Percentiles rank a stretch among this genome's conserved stretches.
phyloP scores from a whole-genome alignment of 2,113 vertebrate species.

The Pelmatolapia mariae region DNA sequence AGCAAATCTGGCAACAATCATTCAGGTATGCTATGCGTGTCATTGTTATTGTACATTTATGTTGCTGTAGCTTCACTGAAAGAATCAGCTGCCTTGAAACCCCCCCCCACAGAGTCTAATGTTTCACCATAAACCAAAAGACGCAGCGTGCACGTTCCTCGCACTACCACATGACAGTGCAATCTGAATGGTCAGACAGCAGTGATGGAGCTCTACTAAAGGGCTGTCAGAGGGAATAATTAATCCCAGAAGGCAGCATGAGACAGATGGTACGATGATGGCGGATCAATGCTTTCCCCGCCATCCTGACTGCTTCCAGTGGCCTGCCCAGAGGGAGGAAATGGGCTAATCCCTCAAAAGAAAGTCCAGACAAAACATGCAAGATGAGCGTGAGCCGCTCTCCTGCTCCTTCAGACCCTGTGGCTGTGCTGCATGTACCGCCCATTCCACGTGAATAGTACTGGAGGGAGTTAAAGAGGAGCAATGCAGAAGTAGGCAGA shows the following conservation, averaged over 20 bases:
- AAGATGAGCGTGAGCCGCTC: background rate
- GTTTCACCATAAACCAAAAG: background rate
- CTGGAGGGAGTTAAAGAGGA: slow-evolving; percentile 21
- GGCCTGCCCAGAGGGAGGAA: slow-evolving; percentile 35
- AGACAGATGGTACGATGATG: slow-evolving; percentile 69
- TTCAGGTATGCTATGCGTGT: background rate
- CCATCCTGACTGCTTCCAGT: slow-evolving; percentile 22
- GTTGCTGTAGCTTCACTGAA: background rate
- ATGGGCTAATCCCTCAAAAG: slow-evolving; percentile 59
- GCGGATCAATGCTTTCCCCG: slow-evolving; percentile 54
- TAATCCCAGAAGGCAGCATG: slow-evolving; percentile 64
- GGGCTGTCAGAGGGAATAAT: slow-evolving; percentile 59
- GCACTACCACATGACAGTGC: slow-evolving; percentile 35
- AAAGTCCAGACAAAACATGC: slow-evolving; percentile 61
- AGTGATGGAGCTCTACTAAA: slow-evolving; percentile 43
- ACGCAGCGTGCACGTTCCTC: background rate
- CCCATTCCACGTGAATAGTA: slow-evolving; percentile 25
- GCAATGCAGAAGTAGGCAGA: slow-evolving; percentile 16
- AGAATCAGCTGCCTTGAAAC: background rate
- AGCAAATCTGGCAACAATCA: background rate
- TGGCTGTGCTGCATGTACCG: background rate
- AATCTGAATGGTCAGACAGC: slow-evolving; percentile 36
- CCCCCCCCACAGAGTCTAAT: background rate
- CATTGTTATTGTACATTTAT: background rate
- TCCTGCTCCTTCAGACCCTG: background rate